Base-by-base conservation (phyloP, 1,140 invertebrate species). In the Drosophila carrolli region DNA sequence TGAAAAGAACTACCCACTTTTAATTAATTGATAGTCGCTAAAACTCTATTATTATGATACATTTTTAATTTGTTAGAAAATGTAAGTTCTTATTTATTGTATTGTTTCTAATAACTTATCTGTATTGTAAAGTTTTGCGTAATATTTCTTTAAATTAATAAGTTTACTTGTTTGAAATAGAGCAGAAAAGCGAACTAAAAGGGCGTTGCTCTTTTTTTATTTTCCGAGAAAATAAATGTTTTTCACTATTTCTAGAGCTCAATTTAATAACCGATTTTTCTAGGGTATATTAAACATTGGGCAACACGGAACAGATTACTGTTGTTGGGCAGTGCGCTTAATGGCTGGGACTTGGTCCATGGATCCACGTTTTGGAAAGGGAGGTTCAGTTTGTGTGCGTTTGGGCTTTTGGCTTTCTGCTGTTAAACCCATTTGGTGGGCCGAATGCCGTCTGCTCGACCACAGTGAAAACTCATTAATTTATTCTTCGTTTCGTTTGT, bases 391-490 rank as follows among this genome's bases (percentile, higher is more conserved):
- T 48, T 76, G 40, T 77, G 80, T 78, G 70, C 70, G 55, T 71
- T 75, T 82, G 71, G 75, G 50, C 84, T 79, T 78, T 83, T 88
- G 83, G 82, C 82, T 86, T 86, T 86, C 54, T 79, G 79, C 47
- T 68, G 79, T 86, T 86, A 82, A 86, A 66, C 79, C 79, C 79
- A 76, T 79, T 75, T 67, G 75, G 74, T 60, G 63, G 56, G 51
- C 65, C 46, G 62, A 57, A n/a, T 27, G 53, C 58, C 48, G 61
- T 59, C 57, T 75, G 56, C 67, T 67, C 78, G 71, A 88, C 83
- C 84, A 68, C 84, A 89, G 84, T 89, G 84, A 89, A 88, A 89
- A 88, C 80, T 88, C 84, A 88, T 88, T 88, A 88, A 88, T 88
- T 88, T 89, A 88, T 89, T 88, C 83, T 83, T 89, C 83, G 68